Conservation (phyloP, 2,113 vertebrate species). For the Montifringilla adamsi region DNA sequence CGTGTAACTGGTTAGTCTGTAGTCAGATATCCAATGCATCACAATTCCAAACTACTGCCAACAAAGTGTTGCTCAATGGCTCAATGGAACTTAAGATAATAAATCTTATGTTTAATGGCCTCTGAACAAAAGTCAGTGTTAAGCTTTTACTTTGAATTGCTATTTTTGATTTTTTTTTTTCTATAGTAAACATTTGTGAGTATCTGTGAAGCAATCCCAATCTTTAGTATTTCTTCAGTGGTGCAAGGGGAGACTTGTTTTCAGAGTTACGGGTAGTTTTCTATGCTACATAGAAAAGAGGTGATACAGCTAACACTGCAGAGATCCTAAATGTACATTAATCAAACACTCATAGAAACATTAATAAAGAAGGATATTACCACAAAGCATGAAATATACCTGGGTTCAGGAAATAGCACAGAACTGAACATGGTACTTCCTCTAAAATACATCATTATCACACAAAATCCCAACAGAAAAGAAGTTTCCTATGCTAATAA, state of each 20-base stretch:
- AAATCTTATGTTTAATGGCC: neutral
- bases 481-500: neutral
- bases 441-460: neutral
- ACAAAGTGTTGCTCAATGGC: neutral
- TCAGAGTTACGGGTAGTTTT: neutral
- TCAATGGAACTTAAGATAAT: neutral
- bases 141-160: neutral
- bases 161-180: neutral
- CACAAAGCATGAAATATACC: neutral
- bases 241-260: neutral
- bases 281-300: neutral
- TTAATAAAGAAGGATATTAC: neutral
- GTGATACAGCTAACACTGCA: neutral
- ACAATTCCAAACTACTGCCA: neutral
- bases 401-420: neutral
- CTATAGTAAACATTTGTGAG: neutral
- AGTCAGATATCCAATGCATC: neutral
- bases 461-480: neutral
- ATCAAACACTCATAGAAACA: neutral
- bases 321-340: neutral
- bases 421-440: neutral
- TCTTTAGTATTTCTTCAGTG: neutral
- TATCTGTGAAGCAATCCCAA: neutral
- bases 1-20: neutral
- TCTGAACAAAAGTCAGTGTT: neutral